Evolutionary conservation across 2,113 vertebrate genomes (phyloP).

Genomic region (Ramphastos sulfuratus): DNA sequence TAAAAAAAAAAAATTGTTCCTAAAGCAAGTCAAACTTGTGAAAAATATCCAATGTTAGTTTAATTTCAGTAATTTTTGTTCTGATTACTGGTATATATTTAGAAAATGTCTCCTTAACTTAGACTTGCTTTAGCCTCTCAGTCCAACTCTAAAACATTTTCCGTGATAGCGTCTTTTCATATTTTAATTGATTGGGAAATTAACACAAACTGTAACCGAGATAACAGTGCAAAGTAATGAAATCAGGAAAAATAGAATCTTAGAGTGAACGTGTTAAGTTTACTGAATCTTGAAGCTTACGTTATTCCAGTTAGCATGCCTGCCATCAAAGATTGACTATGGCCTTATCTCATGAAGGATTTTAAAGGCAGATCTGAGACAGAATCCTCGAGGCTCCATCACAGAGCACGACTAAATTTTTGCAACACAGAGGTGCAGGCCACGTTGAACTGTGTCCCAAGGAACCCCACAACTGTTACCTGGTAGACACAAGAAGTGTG

Average conservation of each 20-base stretch:
- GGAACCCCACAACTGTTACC: too few relatives aligned
- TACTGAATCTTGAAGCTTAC: neutral
- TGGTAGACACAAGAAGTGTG: neutral
- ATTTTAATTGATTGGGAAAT: constrained; percentile 42
- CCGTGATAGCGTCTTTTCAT: neutral
- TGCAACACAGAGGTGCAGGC: neutral
- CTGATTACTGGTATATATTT: neutral
- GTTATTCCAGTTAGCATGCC: neutral
- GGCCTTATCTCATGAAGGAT: neutral
- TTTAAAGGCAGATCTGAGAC: neutral
- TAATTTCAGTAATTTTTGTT: constrained; percentile 19
- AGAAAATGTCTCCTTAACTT: constrained; percentile 17
- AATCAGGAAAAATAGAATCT: neutral
- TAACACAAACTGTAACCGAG: constrained; percentile 1
- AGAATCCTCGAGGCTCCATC: neutral
- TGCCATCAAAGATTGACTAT: neutral
- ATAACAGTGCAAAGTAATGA: neutral
- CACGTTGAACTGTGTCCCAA: neutral
- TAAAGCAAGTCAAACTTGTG: neutral
- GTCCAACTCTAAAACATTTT: neutral
- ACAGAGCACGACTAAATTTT: neutral
- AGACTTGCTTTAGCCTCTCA: constrained; percentile 1
- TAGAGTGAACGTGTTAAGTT: neutral
- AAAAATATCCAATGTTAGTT: neutral
- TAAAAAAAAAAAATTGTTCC: neutral